Percentiles rank a stretch among this genome's conserved stretches.
Conservation (phyloP, 2,113 vertebrate species). For the Pogonocichla stellata region DNA sequence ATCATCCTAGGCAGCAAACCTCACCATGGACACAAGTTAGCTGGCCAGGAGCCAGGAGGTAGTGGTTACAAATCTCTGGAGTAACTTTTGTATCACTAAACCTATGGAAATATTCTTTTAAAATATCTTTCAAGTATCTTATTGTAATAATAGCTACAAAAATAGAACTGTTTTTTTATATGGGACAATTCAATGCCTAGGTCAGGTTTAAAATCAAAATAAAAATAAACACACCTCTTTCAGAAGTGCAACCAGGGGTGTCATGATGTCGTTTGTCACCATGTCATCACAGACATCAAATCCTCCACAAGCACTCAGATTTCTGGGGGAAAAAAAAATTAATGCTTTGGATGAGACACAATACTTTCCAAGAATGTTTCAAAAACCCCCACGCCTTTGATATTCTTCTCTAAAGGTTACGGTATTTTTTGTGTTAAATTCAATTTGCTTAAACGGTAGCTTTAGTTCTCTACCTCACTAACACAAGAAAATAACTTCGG, state of each 20-base stretch:
- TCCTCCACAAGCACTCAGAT: conserved; percentile 93
- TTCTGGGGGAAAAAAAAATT: conserved; percentile 70
- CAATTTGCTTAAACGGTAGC: background rate
- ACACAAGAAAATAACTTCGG: background rate
- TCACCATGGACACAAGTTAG: background rate
- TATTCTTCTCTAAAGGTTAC: background rate
- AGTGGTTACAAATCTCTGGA: background rate
- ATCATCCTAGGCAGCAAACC: background rate
- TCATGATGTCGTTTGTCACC: conserved; percentile 93
- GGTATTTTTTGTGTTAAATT: background rate
- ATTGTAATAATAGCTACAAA: background rate
- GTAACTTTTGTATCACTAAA: background rate
- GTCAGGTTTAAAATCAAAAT: background rate
- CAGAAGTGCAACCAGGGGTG: conserved; percentile 88
- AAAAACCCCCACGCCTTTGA: accelerated
- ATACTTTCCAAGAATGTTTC: background rate
- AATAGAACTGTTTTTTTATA: background rate
- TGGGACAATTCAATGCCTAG: background rate
- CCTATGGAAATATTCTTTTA: background rate
- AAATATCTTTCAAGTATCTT: background rate
- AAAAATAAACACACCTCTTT: conserved; percentile 82
- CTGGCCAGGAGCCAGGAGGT: background rate
- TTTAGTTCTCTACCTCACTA: background rate
- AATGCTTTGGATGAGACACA: background rate
- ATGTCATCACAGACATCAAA: conserved; percentile 95